A percentile compares a stretch with the other conserved stretches of the same genome.
phyloP scores from a whole-genome alignment of 2,113 vertebrate species.

The Chamaetylas fuelleborni region DNA sequence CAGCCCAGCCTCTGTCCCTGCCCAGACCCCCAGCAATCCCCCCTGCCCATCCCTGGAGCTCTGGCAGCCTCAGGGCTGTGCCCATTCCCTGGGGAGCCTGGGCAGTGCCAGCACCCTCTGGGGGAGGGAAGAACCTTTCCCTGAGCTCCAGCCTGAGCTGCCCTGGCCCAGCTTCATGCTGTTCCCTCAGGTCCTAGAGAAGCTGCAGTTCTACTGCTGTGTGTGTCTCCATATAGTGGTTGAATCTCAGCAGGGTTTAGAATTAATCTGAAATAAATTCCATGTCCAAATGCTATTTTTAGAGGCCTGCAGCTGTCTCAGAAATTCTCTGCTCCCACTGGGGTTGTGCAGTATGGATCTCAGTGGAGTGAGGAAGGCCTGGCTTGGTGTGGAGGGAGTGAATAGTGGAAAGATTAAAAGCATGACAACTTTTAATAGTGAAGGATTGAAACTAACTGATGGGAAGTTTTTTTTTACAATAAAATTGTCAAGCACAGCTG shows the following conservation, averaged over 20 bases:
- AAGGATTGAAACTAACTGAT: slow-evolving; percentile 12
- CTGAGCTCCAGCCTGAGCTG: not conserved
- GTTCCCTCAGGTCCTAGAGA: not conserved
- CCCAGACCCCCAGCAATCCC: not conserved
- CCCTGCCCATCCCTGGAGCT: not conserved
- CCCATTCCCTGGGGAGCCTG: too few relatives aligned
- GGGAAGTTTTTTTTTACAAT: not conserved
- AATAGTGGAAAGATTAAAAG: slow-evolving; percentile 3
- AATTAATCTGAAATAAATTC: slow-evolving; percentile 18
- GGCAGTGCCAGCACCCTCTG: not conserved
- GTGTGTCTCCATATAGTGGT: not conserved
- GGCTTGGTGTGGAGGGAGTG: not conserved
- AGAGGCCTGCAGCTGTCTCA: not conserved
- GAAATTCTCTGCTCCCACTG: not conserved
- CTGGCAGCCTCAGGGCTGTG: not conserved
- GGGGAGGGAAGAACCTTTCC: not conserved
- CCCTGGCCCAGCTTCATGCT: not conserved
- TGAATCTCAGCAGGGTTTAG: not conserved
- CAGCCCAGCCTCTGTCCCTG: accelerated
- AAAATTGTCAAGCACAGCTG: not conserved
- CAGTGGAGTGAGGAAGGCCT: accelerated
- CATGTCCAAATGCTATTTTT: not conserved
- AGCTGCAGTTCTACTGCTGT: not conserved
- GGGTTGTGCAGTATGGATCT: not conserved
- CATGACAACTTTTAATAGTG: not conserved